Percentiles rank a stretch among this genome's conserved stretches.
These are phyloP conservation scores for Nemurella pictetii DNA, from an alignment of 2,888 invertebrate species.

Conservation along the genomic window DNA sequence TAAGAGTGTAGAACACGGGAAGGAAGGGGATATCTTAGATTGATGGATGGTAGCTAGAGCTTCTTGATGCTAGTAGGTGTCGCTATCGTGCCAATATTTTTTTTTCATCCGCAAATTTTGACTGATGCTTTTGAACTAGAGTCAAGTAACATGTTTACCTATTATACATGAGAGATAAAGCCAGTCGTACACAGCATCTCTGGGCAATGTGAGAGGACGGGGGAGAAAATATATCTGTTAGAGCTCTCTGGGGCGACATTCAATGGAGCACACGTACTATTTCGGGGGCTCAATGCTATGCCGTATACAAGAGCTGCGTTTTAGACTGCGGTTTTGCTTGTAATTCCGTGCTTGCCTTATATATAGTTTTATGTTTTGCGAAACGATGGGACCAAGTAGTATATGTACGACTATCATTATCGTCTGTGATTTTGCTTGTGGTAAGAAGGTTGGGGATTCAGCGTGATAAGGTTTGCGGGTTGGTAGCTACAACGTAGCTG, in stretches of 20 bases:
- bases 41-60: conserved; percentile 6
- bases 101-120: conserved; percentile 28
- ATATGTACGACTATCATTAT: not conserved
- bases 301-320: not conserved
- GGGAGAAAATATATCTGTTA: not conserved
- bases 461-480: not conserved
- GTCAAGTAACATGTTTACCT: conserved; percentile 3
- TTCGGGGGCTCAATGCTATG: not conserved
- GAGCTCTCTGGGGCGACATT: not conserved
- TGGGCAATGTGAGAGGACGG: not conserved
- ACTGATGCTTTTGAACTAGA: conserved; percentile 11
- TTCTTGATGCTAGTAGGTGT: not conserved
- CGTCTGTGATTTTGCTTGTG: not conserved
- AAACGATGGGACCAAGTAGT: not conserved
- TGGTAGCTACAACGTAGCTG: not conserved
- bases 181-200: not conserved
- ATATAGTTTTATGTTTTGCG: not conserved
- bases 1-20: conserved; percentile 3
- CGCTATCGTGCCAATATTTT: not conserved
- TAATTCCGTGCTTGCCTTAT: not conserved
- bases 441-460: not conserved
- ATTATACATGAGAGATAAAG: not conserved
- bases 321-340: not conserved
- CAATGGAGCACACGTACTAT: not conserved
- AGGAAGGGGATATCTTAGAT: not conserved